Percentiles rank a stretch among this genome's conserved stretches.
phyloP scores from a whole-genome alignment of 2,888 invertebrate species.

The Cephonodes hylas region DNA sequence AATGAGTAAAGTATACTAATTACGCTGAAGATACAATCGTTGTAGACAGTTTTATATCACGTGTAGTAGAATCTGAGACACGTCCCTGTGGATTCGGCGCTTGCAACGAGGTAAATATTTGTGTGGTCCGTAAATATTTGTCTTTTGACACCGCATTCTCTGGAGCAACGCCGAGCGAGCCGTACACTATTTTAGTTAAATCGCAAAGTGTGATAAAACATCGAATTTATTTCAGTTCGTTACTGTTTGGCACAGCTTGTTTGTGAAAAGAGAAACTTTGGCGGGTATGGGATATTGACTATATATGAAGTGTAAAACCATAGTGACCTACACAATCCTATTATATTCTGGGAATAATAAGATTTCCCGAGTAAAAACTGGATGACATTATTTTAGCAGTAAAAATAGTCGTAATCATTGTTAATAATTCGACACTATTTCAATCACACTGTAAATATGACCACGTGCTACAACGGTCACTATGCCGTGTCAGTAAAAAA shows the following conservation, averaged over 20 bases:
- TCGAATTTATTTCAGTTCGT: neutral
- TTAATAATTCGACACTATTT: too few species aligned
- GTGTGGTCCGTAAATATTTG: neutral
- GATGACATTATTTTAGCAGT: too few species aligned
- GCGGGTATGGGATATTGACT: too few species aligned
- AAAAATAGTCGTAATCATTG: too few species aligned
- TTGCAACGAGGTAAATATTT: constrained; percentile 3
- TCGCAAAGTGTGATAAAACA: neutral
- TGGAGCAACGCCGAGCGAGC: neutral
- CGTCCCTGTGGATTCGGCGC: neutral
- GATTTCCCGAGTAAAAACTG: too few species aligned
- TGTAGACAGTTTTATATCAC: neutral
- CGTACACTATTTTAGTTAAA: neutral
- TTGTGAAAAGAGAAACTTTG: too few species aligned
- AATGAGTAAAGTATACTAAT: neutral
- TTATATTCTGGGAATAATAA: too few species aligned
- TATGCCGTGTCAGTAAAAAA: too few species aligned
- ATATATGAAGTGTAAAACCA: too few species aligned
- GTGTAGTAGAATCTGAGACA: neutral
- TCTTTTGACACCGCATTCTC: constrained; percentile 1
- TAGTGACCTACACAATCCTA: too few species aligned
- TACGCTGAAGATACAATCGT: neutral
- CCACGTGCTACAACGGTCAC: too few species aligned
- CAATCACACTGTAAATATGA: too few species aligned
- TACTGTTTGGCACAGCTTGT: neutral